Evolutionary conservation across 2,888 invertebrate species (phyloP), one percentile per base, ranked within the genome.

Genomic region (Brachycybe producta): DNA sequence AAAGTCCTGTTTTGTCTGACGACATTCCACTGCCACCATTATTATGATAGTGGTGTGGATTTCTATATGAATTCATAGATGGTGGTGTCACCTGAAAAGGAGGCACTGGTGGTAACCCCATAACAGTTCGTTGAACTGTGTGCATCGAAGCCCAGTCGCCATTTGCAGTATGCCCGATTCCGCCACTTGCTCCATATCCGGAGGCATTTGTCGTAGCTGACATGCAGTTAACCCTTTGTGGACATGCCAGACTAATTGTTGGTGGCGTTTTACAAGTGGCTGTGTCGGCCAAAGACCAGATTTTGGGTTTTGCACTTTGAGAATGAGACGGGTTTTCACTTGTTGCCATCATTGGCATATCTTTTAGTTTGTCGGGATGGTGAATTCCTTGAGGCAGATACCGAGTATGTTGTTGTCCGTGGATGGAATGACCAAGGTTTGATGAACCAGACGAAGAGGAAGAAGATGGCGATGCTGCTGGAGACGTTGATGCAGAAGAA

Each of bases 251-350:
- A 52, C 74, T 68, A 26, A 79, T 74, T 23, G 85, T 86, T 44
- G 86, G 86, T 3, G 88, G 90, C 46, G 88, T 88, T 70, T 90
- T 90, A 70, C 87, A 88, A 43, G 88, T 88, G 45, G 90, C 90
- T 57, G 90, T 90, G 68, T 90, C 90, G 56, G 90, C 90, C 63
- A 90, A 69, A 45, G 88, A 88, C 90, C 90, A 91, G 65, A 91
- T 91, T 74, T 90, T 90, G 59, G 90, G 90, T 69, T 91, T 90
- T n/a, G n/a, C n/a, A n/a, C n/a, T n/a, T n/a, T n/a, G n/a, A n/a
- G n/a, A n/a, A n/a, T n/a, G n/a, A n/a, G n/a, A n/a, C n/a, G n/a
- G n/a, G 59, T 84, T 83, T 28, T 55, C 55, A 24, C 52, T 52
- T 27, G 55, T 58, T 19, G 44, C 75, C 66, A 58, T 41, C 35